Evolutionary conservation across 2,113 vertebrate genomes (phyloP).

Genomic region (Dicaeum eximium): DNA sequence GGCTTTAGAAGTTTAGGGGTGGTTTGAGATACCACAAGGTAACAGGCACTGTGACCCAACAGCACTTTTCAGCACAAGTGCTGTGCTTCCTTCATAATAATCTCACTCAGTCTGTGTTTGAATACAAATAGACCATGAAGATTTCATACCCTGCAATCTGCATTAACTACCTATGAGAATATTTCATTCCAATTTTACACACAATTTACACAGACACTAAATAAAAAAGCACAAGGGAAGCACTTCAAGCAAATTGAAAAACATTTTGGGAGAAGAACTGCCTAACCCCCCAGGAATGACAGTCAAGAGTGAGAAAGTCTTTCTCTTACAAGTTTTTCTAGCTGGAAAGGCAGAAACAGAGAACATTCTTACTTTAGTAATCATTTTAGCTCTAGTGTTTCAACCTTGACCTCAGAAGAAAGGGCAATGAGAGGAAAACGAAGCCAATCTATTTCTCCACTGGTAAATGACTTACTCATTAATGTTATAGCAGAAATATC

Average conservation of each 20-base stretch:
- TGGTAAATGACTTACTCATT: not conserved
- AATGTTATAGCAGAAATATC: not conserved
- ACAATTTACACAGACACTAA: not conserved
- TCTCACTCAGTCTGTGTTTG: not conserved
- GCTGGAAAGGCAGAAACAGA: not conserved
- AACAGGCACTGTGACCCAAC: not conserved
- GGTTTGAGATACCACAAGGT: not conserved
- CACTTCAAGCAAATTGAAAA: not conserved
- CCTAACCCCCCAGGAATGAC: not conserved
- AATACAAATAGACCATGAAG: not conserved
- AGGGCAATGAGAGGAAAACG: not conserved
- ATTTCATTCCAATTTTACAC: not conserved
- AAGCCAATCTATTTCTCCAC: not conserved
- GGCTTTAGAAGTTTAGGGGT: not conserved
- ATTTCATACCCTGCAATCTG: not conserved
- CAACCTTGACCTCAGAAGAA: not conserved
- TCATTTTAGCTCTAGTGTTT: not conserved
- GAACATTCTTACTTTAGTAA: not conserved
- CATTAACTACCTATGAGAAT: not conserved
- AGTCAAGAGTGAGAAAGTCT: not conserved
- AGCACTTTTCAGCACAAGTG: not conserved
- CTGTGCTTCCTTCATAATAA: not conserved
- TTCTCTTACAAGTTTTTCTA: not conserved
- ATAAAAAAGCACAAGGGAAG: not conserved
- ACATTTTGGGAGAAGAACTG: not conserved